These are phyloP conservation scores for Oryzaephilus surinamensis DNA, from an alignment of 1,140 invertebrate species.

Conservation along the genomic window DNA sequence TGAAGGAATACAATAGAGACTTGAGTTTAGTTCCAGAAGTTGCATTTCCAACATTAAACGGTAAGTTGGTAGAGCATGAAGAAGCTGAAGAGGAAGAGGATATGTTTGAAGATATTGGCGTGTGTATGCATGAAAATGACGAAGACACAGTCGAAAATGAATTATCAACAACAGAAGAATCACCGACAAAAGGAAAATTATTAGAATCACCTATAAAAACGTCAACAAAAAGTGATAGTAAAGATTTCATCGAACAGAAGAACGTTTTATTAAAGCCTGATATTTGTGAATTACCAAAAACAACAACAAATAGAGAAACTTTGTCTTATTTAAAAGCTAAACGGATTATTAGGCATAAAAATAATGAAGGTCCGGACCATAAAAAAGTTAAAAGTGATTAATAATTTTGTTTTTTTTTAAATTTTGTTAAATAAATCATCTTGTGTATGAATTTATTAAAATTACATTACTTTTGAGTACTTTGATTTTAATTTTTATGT, in stretches of 20 bases:
- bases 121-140: slow-evolving; percentile 7
- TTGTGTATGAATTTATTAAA: too few species aligned
- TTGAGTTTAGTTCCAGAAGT: slow-evolving; percentile 49
- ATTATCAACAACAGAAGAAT: slow-evolving; percentile 2
- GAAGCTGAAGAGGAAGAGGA: slow-evolving; percentile 19
- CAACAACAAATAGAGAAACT: slow-evolving; percentile 27
- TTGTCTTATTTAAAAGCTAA: slow-evolving; percentile 34
- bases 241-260: slow-evolving; percentile 15
- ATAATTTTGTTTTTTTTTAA: slow-evolving; percentile 5
- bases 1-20: slow-evolving; percentile 50
- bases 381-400: slow-evolving; percentile 15
- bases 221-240: slow-evolving; percentile 14
- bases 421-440: too few species aligned
- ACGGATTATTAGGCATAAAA: slow-evolving; percentile 29
- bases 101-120: slow-evolving; percentile 5
- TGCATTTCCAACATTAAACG: slow-evolving; percentile 52
- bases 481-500: too few species aligned
- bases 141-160: slow-evolving; percentile 1
- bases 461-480: too few species aligned
- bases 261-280: slow-evolving; percentile 20
- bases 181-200: not conserved
- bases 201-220: slow-evolving; percentile 13
- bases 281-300: slow-evolving; percentile 25
- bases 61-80: slow-evolving; percentile 31
- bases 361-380: slow-evolving; percentile 11